phyloP scores from a whole-genome alignment of 2,888 invertebrate genomes.

The Pherbina coryleti region DNA sequence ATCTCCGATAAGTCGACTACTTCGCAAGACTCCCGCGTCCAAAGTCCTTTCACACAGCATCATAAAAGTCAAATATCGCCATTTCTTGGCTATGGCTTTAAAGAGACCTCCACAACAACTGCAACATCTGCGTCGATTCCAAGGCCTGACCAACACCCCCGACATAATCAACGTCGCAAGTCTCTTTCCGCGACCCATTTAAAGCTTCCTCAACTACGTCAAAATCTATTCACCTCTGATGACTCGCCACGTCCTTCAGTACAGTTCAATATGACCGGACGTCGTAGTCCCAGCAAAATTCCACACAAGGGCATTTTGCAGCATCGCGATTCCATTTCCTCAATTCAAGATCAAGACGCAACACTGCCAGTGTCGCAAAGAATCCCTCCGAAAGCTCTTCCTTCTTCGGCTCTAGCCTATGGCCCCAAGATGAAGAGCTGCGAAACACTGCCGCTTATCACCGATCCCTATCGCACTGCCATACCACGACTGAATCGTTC shows the following conservation, averaged over 20 bases:
- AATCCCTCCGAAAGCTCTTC: slow-evolving; percentile 34
- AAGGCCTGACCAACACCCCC: slow-evolving; percentile 52
- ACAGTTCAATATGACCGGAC: slow-evolving; percentile 66
- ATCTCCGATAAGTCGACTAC: slow-evolving; percentile 73
- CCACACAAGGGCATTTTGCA: slow-evolving; percentile 65
- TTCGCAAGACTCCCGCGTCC: slow-evolving; percentile 71
- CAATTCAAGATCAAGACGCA: slow-evolving; percentile 59
- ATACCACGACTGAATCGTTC: slow-evolving; percentile 64
- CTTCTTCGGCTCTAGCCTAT: slow-evolving; percentile 47
- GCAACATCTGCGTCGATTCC: slow-evolving; percentile 34
- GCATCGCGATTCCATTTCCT: slow-evolving; percentile 60
- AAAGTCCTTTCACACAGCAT: slow-evolving; percentile 61
- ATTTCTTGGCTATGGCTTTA: slow-evolving; percentile 74
- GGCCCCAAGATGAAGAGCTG: slow-evolving; percentile 58
- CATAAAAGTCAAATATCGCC: slow-evolving; percentile 73
- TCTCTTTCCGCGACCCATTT: slow-evolving; percentile 57
- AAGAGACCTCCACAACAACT: slow-evolving; percentile 40
- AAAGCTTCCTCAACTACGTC: slow-evolving; percentile 53
- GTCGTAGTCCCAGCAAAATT: slow-evolving; percentile 59
- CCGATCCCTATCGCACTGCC: slow-evolving; percentile 59
- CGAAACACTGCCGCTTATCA: slow-evolving; percentile 63
- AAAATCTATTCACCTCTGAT: slow-evolving; percentile 47
- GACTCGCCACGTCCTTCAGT: slow-evolving; percentile 67
- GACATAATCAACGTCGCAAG: slow-evolving; percentile 55
- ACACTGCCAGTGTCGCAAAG: slow-evolving; percentile 36